Evolutionary conservation across 1,140 invertebrate species (phyloP), one percentile per base, ranked within the genome.

Genomic region (Conopomorpha cramerella): DNA sequence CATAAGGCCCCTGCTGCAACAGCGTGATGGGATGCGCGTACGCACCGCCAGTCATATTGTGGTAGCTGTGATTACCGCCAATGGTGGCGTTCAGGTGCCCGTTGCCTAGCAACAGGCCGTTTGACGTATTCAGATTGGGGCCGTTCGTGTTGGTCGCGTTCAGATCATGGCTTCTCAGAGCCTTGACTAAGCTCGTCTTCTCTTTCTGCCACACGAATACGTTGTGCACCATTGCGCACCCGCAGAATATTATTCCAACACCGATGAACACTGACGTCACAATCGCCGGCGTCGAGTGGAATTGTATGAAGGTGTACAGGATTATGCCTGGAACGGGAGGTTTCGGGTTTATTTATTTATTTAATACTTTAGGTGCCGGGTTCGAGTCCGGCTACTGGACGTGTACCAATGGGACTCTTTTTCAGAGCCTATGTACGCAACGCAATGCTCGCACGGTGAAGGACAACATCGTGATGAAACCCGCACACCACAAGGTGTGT

Each of bases 191-290:
- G 36, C 70, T 86, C 0, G 86, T 89, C 58, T 88, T 89, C 66
- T 92, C 92, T 74, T 86, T 88, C 66, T 95, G 92, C 93, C 93
- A 96, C 12, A 95, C 86, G 67, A 95, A 95, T 2, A 94, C 91
- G 63, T 95, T 95, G 73, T 96, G 93, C 6, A 95, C 91, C 85
- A 95, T 91, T 28, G 92, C 91, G 51, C 91, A 90, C 38, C 92
- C 91, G 65, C 93, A 95, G 74, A 95, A 95, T 8, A 95, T 83
- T 25, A 95, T 93, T 1, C 92, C 92, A 2, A 93, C 77, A 18
- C 71, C 92, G 30, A 95, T 93, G 49, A 95, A 86, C 1, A 92
- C 84, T 45, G 90, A 92, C 2, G 92, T 93, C 12, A 94, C 86
- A 39, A 95, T 92, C 1, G 93, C 93, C 6, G 93, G 91, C 14